Evolutionary conservation across 2,113 vertebrate species (phyloP), one percentile per base, ranked within the genome.

Genomic region (Sula dactylatra): DNA sequence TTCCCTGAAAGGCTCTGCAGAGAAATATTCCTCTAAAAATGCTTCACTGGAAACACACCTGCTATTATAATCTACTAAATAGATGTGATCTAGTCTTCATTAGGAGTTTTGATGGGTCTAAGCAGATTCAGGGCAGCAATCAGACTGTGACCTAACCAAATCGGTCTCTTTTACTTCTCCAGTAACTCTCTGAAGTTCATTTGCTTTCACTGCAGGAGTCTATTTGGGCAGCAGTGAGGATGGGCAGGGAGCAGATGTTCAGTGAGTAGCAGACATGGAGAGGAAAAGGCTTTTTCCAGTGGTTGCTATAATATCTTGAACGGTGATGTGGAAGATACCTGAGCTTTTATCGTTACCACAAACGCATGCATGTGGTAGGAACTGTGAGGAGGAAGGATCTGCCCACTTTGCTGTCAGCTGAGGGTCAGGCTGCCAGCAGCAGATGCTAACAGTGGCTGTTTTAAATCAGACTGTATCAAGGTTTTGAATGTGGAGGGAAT

Each of bases 111-210:
- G 29, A 58, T 50, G 27, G 38, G 44, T 74, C 45, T 78, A 44
- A 58, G 70, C 31, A 55, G 70, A 85, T 82, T 76, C 66, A 90
- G 74, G 82, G 42, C 86, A 90, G 61, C 86, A 93, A 74, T 58
- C 70, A 85, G 71, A 76, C 17, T 76, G 82, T 82, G 61, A 67
- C 56, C 42, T 49, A 71, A 40, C 16, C 67, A 54, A 87, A 67
- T 42, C 31, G 32, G 11, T 42, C 21, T 79, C 38, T 89, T 73
- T 81, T 27, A 50, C 25, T 93, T 38, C 17, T 59, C 12, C 20
- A 67, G 65, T 47, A 79, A 32, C 36, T 34, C 42, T 22, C 50
- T 50, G 47, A 76, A 49, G 67, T 9, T 86, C 71, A 72, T 86
- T 83, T 70, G 50, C 88, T 85, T 66, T 82, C 49, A 3, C 49